Evolutionary conservation across 2,888 invertebrate species (phyloP), one percentile per base, ranked within the genome.

Genomic region (Phanerotoma sp.): DNA sequence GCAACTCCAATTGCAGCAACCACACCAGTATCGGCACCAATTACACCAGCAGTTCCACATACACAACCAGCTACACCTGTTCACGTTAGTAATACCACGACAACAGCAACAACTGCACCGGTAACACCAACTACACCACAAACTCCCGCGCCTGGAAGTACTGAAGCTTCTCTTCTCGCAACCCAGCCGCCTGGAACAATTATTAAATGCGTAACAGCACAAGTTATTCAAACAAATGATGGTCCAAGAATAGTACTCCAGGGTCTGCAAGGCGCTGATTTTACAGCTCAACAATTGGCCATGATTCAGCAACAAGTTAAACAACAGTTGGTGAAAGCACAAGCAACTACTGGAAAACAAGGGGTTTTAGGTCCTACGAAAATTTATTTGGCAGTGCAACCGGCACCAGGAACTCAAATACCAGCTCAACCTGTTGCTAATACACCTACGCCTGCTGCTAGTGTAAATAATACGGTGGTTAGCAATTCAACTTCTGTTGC

Each of bases 281-380:
- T 93, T 62, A 88, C 91, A 0, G 87, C 86, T 2, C 89, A 90
- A 62, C 93, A 93, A 74, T 75, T 93, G 64, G 85, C 87, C 4
- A 82, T 91, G 55, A 90, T 93, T 1, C 92, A 93, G 69, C 89
- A 91, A 64, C 93, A 93, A 81, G 92, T 93, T 15, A 93, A 93
- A 75, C 91, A 92, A 68, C 93, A 93, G 72, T 78, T 93, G 48
- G 79, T 92, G 47, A 92, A 91, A 86, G 91, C 91, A 21, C 92
- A 93, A 88, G 91, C 91, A 65, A 86, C 89, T 4, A 89, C 89
- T 15, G 92, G 91, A 35, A 91, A 91, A 74, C 88, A 90, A 74
- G 91, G 91, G 37, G 89, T 91, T 66, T 77, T 92, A 58, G 92
- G 91, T 3, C 92, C 92, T 9, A 88, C 91, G 9, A 92, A 91